Percentiles rank a stretch among this genome's conserved stretches.
phyloP scores from a whole-genome alignment of 2,888 invertebrate species.

The Liopterus haemorrhoidalis region DNA sequence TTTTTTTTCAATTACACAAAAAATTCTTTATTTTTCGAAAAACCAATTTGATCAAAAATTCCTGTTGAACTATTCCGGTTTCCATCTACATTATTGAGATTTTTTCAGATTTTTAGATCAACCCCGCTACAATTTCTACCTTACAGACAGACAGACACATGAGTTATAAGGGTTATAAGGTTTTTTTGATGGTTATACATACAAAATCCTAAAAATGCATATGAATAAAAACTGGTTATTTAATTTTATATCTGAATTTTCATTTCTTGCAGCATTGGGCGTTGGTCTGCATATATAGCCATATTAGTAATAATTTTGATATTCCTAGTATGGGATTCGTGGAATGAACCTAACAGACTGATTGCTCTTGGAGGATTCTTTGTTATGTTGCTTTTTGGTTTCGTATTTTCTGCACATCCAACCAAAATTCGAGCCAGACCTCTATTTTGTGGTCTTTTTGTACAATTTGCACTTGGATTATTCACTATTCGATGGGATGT shows the following conservation, averaged over 20 bases:
- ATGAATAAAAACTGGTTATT: not conserved
- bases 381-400: conserved; percentile 58
- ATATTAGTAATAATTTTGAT: conserved; percentile 50
- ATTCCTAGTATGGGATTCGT: conserved; percentile 62
- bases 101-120: no score
- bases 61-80: no score
- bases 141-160: no score
- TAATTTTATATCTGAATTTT: conserved; percentile 6
- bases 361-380: conserved; percentile 63
- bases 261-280: conserved; percentile 43
- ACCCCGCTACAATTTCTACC: no score
- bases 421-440: conserved; percentile 52
- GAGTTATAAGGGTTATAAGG: no score
- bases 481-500: conserved; percentile 78
- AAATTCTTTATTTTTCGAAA: no score
- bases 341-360: conserved; percentile 53
- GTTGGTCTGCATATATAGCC: conserved; percentile 40
- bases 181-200: no score
- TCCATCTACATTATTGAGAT: no score
- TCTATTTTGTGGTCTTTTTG: conserved; percentile 68
- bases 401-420: conserved; percentile 57
- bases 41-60: no score
- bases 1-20: no score
- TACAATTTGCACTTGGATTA: conserved; percentile 81
- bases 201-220: conserved; percentile 3